Base-by-base conservation (phyloP, 2,888 invertebrate species). In the Drosophila rubida region DNA sequence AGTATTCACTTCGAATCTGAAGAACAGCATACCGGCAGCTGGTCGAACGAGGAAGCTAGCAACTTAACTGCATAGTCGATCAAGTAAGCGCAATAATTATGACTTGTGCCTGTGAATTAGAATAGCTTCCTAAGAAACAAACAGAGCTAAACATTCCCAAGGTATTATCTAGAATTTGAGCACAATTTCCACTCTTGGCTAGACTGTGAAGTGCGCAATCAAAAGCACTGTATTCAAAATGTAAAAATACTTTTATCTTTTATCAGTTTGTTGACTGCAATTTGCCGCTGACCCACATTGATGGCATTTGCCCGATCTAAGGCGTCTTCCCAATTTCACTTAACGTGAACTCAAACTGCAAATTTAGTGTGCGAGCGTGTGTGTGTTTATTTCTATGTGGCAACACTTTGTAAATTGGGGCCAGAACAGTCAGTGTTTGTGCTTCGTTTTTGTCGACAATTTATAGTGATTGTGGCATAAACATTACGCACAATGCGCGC, bases 401-500 rank as follows among this genome's bases (percentile, higher is more conserved):
- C 71, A 67, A 59, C 54, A 51, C 50, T 58, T 63, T 68, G 55
- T 41, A 48, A 53, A 57, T 59, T 45, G 32, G 42, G 60, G 22
- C 54, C 19, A 54, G 45, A 25, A 41, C 42, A 13, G 13, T 22
- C 19, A 32, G 30, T 32, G 22, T 41, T 27, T 27, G 16, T 42
- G 50, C 19, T 19, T 25, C 37, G 8, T 7, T 35, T 32, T 25
- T 11, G 50, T 45, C 25, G 54, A 41, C 49, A 49, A 63, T 78
- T 68, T 71, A 75, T 67, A 57, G 68, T 67, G 58, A 54, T 42
- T 54, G 42, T 37, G 37, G 74, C 68, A 51, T 45, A 67, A 69
- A 84, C 69, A 68, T 69, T 71, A 78, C 82, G 82, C 86, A 80
- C 78, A 75, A 46, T 68, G 59, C 64, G 22, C 32, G 32, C 32